These are phyloP conservation scores for Pogonophryne albipinna DNA, from an alignment of 2,797 vertebrate species.

Conservation along the genomic window DNA sequence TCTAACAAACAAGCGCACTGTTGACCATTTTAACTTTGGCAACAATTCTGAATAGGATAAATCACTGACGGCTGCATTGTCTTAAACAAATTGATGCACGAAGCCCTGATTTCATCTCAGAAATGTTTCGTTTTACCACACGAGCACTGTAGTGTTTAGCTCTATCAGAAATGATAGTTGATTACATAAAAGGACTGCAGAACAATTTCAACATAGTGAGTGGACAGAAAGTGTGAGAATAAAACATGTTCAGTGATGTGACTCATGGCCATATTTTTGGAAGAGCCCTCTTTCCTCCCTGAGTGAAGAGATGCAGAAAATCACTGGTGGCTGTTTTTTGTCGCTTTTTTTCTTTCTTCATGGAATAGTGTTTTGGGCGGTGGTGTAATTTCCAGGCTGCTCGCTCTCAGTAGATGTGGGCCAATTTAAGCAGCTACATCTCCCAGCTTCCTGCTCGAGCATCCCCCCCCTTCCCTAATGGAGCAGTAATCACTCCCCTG, in stretches of 20 bases:
- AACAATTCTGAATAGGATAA: background rate
- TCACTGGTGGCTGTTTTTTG: conserved; percentile 37
- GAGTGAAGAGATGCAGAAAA: conserved; percentile 81
- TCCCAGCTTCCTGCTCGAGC: conserved; percentile 80
- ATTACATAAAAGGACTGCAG: conserved; percentile 64
- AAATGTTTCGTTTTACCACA: conserved; percentile 8
- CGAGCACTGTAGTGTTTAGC: conserved; percentile 38
- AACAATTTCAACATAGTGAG: conserved; percentile 61
- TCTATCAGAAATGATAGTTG: conserved; percentile 63
- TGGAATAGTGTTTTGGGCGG: conserved; percentile 72
- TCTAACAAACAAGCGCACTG: background rate
- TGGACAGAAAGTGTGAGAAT: conserved; percentile 50
- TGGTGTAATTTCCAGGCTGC: conserved; percentile 82
- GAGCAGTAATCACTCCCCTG: conserved; percentile 85
- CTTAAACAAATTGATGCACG: conserved; percentile 16
- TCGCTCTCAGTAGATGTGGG: conserved; percentile 79
- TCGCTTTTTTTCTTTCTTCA: conserved; percentile 29
- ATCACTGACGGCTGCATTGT: conserved; percentile 11
- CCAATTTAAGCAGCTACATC: conserved; percentile 85
- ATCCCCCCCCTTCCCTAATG: conserved; percentile 75
- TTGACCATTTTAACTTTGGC: conserved; percentile 2
- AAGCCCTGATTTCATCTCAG: conserved; percentile 23
- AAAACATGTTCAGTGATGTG: conserved; percentile 66
- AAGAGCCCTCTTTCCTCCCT: conserved; percentile 62
- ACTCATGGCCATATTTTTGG: conserved; percentile 64